Evolutionary conservation across 2,113 vertebrate genomes (phyloP).

Genomic region (Panthera tigris): DNA sequence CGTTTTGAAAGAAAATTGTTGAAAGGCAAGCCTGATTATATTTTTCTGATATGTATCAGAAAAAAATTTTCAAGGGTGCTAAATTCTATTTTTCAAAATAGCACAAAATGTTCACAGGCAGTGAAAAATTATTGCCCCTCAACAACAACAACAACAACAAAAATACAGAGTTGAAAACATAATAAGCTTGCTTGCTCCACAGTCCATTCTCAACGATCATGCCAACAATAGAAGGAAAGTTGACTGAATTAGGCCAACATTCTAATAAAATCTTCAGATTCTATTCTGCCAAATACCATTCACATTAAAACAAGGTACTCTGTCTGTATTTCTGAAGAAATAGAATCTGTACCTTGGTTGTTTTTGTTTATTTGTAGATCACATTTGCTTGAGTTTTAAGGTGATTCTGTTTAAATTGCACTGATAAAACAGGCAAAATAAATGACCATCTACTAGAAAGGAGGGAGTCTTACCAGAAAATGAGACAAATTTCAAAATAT

Average conservation of each 20-base stretch:
- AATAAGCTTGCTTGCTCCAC: not conserved
- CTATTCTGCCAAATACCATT: not conserved
- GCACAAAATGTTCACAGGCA: not conserved
- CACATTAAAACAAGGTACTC: not conserved
- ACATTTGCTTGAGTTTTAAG: constrained; percentile 9
- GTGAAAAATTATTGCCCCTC: constrained; percentile 18
- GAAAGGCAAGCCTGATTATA: not conserved
- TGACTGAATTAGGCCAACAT: not conserved
- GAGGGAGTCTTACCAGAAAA: not conserved
- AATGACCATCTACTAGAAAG: not conserved
- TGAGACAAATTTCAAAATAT: not conserved
- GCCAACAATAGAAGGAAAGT: not conserved
- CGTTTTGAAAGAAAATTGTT: not conserved
- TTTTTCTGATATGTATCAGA: not conserved
- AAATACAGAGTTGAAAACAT: not conserved
- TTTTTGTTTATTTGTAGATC: constrained; percentile 25
- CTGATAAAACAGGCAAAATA: constrained; percentile 16
- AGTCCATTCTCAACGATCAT: not conserved
- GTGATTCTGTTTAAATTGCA: constrained; percentile 6
- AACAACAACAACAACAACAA: not conserved
- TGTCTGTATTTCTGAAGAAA: not conserved
- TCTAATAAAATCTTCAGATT: not conserved
- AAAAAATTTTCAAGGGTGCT: not conserved
- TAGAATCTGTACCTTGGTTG: not conserved
- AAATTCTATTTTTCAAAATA: constrained; percentile 36